phyloP scores from a whole-genome alignment of 2,797 vertebrate species.

The Rhadinocentrus ornatus region DNA sequence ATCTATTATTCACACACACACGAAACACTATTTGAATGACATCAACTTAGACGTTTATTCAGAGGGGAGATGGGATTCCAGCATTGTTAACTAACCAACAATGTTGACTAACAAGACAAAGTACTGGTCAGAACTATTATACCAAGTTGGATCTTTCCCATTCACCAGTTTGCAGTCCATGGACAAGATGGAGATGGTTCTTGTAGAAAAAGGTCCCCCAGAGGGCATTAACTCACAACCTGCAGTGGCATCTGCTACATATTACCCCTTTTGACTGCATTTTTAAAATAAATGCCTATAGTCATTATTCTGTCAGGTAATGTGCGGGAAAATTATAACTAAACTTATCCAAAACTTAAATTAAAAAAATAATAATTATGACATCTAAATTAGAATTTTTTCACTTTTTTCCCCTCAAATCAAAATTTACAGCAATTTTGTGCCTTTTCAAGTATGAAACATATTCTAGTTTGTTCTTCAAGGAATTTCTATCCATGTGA shows the following conservation, averaged over 20 bases:
- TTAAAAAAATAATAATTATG: too few relatives aligned
- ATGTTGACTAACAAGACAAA: constrained; percentile 46
- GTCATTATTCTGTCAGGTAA: constrained; percentile 31
- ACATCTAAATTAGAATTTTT: constrained; percentile 6
- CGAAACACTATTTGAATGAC: constrained; percentile 78
- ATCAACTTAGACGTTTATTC: constrained; percentile 74
- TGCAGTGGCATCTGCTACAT: constrained; percentile 55
- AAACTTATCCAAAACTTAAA: too few relatives aligned
- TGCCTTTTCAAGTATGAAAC: constrained; percentile 24
- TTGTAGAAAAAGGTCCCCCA: constrained; percentile 24
- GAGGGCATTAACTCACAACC: constrained; percentile 33
- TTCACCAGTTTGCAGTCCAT: constrained; percentile 67
- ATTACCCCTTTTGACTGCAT: constrained; percentile 33
- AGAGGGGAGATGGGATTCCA: constrained; percentile 54
- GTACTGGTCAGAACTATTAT: constrained; percentile 41
- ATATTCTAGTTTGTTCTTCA: constrained; percentile 30
- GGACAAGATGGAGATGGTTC: constrained; percentile 57
- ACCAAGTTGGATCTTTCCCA: constrained; percentile 41
- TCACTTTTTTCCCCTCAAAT: constrained; percentile 21
- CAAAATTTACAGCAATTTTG: not conserved
- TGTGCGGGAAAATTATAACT: not conserved
- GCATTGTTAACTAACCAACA: constrained; percentile 46
- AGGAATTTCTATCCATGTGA: constrained; percentile 26
- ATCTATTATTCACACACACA: constrained; percentile 59
- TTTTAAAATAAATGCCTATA: constrained; percentile 24